Evolutionary conservation across 1,140 invertebrate genomes (phyloP), one percentile per base, ranked within the genome.

Genomic region (Drosophila tristis): DNA sequence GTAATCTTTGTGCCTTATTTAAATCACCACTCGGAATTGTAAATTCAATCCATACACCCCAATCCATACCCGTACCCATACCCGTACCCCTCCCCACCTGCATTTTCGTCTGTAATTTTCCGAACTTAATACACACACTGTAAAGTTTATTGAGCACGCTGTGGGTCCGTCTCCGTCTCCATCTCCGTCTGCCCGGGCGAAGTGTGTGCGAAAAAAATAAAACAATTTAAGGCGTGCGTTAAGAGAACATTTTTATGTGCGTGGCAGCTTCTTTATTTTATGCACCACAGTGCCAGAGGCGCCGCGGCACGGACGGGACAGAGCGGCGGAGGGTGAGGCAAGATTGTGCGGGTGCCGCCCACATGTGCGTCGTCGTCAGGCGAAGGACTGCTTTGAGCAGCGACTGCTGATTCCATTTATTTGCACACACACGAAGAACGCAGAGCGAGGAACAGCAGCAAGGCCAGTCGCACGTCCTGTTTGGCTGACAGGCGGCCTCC

Each of bases 351-450:
- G 73, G 72, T 39, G 48, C 43, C 54, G 61, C 60, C 71, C 59
- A 54, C 60, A 74, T 74, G 60, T 31, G 26, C 29, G 25, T 57
- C 53, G 63, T 35, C 31, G 16, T 54, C 43, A 67, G 43, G 8
- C 44, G 20, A 25, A 74, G 29, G 26, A 59, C 26, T 23, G 47
- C 58, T 50, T 67, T 63, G 72, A 62, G 57, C 43, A 35, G 39
- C 51, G 58, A 72, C 53, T 73, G 48, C 70, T 62, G 72, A 76
- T 76, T 76, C 67, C 73, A 74, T 74, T 74, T 70, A 74, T 70
- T 74, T 74, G 70, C n/a, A n/a, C 57, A 61, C 64, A 47, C 55
- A 7, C 29, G n/a, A 26, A 39, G 11, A 39, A 39, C 4, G 9
- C 1, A 5, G 35, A 39, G 11, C 35, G 31, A 3, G 5, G 35